Evolutionary conservation across 2,797 vertebrate species (phyloP).

Genomic region (Acrocephalus scirpaceus): DNA sequence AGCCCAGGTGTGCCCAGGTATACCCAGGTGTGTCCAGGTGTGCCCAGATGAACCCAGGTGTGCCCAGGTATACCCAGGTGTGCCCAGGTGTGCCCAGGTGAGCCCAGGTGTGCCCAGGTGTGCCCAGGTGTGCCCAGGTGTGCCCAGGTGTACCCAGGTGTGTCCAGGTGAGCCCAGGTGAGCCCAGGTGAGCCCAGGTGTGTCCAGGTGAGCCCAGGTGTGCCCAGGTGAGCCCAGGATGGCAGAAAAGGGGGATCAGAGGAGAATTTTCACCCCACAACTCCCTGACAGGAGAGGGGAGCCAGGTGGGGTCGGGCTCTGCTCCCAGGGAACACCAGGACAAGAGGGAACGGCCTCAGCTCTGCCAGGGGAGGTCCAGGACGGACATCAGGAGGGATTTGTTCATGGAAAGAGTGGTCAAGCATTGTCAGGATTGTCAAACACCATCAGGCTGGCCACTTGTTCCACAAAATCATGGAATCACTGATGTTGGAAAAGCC

Average conservation of each 20-base stretch:
- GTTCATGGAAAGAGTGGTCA: background rate
- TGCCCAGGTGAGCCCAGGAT: background rate
- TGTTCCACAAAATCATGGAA: background rate
- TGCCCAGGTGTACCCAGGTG: no score
- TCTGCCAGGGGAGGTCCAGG: background rate
- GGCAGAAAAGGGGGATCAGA: background rate
- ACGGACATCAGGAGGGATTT: background rate
- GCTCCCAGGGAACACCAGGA: background rate
- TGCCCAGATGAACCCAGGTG: no score
- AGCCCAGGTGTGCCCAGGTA: no score
- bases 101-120: no score
- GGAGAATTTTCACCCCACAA: background rate
- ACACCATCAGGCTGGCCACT: background rate
- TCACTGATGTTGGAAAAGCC: background rate
- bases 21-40: no score
- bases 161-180: no score
- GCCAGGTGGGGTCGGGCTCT: rapidly evolving
- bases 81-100: no score
- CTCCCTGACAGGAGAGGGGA: background rate
- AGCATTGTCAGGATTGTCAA: background rate
- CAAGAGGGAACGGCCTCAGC: rapidly evolving
- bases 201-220: no score
- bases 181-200: no score
- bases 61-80: no score
- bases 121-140: no score